Evolutionary conservation across 1,140 invertebrate genomes (phyloP).

Genomic region (Yoshiicerus persimilis): DNA sequence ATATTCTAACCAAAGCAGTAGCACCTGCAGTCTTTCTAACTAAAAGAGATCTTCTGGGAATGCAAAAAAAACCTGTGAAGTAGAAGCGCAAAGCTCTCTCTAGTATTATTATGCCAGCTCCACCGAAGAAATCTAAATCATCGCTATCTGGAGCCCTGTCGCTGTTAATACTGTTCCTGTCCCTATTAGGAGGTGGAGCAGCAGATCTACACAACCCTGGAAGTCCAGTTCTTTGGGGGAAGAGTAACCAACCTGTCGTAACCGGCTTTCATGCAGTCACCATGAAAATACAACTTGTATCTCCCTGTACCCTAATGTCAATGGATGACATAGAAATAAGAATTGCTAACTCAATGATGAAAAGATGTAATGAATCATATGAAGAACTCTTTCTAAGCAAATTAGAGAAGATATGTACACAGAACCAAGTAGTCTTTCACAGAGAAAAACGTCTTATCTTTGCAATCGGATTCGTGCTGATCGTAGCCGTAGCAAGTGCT

Average conservation of each 20-base stretch:
- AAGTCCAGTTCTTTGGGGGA: neutral
- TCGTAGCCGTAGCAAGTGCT: constrained; percentile 2
- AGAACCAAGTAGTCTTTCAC: neutral
- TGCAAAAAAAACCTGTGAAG: neutral
- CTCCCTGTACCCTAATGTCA: neutral
- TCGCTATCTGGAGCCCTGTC: too few species aligned
- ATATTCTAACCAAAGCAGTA: constrained; percentile 44
- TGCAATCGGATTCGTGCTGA: neutral
- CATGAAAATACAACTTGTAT: neutral
- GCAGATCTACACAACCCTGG: neutral
- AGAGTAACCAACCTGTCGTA: neutral
- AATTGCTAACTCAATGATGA: neutral
- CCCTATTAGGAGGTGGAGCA: neutral
- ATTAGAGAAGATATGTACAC: constrained; percentile 36
- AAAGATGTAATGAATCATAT: neutral
- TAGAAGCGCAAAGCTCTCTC: neutral
- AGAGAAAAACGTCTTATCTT: neutral
- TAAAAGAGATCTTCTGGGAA: neutral
- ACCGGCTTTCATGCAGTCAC: neutral
- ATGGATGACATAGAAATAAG: neutral
- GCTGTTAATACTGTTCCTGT: neutral
- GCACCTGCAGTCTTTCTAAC: neutral
- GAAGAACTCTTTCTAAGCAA: constrained; percentile 27
- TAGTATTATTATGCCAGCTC: neutral
- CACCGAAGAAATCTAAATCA: neutral